A percentile compares a stretch with the other conserved stretches of the same genome.
Evolutionary conservation across 2,888 invertebrate species (phyloP).

Genomic region (Gibbula magus): DNA sequence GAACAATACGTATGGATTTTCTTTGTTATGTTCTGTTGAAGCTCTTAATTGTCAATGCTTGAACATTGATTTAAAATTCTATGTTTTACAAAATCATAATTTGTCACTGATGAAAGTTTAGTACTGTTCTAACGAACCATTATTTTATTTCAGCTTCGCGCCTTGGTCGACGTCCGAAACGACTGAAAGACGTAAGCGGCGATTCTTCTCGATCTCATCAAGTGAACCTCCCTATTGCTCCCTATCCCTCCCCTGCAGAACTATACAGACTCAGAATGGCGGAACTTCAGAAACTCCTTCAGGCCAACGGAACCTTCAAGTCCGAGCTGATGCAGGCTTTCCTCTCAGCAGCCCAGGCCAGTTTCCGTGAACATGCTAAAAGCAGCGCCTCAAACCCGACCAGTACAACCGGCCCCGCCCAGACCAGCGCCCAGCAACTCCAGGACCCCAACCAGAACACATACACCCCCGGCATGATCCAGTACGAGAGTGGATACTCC

Average conservation of each 20-base stretch:
- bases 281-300: slow-evolving; percentile 70
- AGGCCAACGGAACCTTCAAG: slow-evolving; percentile 67
- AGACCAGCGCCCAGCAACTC: not conserved
- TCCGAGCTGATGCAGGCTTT: slow-evolving; percentile 69
- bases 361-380: slow-evolving; percentile 62
- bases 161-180: slow-evolving; percentile 73
- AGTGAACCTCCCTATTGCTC: slow-evolving; percentile 69
- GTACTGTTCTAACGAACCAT: not conserved
- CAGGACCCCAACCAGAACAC: not conserved
- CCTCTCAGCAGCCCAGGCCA: slow-evolving; percentile 64
- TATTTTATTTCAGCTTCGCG: slow-evolving; percentile 69
- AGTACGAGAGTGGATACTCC: slow-evolving; percentile 58
- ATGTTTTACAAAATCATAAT: too few species aligned
- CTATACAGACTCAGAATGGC: slow-evolving; percentile 69
- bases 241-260: slow-evolving; percentile 69
- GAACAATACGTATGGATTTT: too few species aligned
- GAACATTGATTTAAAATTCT: too few species aligned
- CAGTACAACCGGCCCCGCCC: slow-evolving; percentile 43
- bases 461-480: not conserved
- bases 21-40: too few species aligned
- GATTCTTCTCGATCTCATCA: slow-evolving; percentile 49
- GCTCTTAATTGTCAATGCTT: too few species aligned
- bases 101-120: too few species aligned
- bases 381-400: slow-evolving; percentile 40
- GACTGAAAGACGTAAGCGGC: slow-evolving; percentile 70